phyloP scores from a whole-genome alignment of 2,888 invertebrate genomes.

The Salticus scenicus region DNA sequence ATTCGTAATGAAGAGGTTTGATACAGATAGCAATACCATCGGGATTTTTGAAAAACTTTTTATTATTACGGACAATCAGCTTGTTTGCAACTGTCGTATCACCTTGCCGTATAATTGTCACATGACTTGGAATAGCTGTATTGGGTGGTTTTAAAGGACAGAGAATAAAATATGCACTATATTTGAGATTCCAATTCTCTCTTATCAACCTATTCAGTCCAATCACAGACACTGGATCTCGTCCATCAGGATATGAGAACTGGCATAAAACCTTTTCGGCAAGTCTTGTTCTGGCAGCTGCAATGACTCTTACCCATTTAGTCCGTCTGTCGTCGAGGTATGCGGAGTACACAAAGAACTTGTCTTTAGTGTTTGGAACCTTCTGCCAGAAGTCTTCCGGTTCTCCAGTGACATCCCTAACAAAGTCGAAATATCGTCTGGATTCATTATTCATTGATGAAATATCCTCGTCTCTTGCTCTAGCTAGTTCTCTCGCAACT shows the following conservation, averaged over 20 bases:
- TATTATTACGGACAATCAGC: constrained; percentile 80
- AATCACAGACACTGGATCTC: constrained; percentile 67
- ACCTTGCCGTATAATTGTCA: constrained; percentile 81
- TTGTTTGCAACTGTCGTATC: constrained; percentile 80
- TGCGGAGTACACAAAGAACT: constrained; percentile 94
- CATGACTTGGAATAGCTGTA: constrained; percentile 80
- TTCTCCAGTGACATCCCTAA: constrained; percentile 1
- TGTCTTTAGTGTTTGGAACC: constrained; percentile 76
- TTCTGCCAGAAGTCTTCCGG: constrained; percentile 74
- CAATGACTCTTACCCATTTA: constrained; percentile 83
- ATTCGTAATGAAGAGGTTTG: constrained; percentile 92
- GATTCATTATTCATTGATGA: constrained; percentile 38
- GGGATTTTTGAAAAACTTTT: constrained; percentile 74
- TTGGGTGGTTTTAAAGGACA: constrained; percentile 79
- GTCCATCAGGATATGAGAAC: constrained; percentile 77
- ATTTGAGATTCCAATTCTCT: constrained; percentile 95
- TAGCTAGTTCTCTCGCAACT: constrained; percentile 58
- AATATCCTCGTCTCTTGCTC: constrained; percentile 60
- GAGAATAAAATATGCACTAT: constrained; percentile 87
- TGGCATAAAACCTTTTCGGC: constrained; percentile 84
- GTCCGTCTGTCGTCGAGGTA: constrained; percentile 82
- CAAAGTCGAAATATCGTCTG: constrained; percentile 17
- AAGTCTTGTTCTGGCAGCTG: constrained; percentile 90
- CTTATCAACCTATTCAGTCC: constrained; percentile 82
- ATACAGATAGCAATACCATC: constrained; percentile 83